Evolutionary conservation across 2,888 invertebrate genomes (phyloP), one percentile per base, ranked within the genome.

Genomic region (Stenotaenia linearis): DNA sequence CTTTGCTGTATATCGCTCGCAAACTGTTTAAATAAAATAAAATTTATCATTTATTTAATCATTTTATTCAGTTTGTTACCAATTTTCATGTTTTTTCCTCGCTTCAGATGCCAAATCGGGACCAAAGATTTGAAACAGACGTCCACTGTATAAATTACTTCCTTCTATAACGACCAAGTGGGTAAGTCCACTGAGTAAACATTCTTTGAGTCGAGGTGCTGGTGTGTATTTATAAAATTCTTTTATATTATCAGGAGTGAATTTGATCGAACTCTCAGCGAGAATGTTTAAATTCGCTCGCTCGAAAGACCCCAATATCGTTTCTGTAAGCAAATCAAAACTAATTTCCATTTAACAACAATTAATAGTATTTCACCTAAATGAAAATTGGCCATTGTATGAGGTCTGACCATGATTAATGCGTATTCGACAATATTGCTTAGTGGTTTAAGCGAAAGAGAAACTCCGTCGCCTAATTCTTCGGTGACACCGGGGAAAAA

Each of bases 401-500:
- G 21, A n/a, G 77, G 77, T 40, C 77, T 18, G 30, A 77, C 21
- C 12, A 77, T 23, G 1, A 77, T 10, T 9, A 77, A n/a, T 21
- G 37, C 35, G 37, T 77, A 77, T 18, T 77, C 37, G 12, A 77
- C 21, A 9, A 77, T n/a, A 9, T 35, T 21, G 18, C 12, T 7
- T 18, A 37, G 18, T 1, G 21, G 35, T 21, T 77, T 35, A 6
- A 9, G 40, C 25, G 15, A 6, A 2, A 28, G 23, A 23, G 10
- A 37, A 6, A 15, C 12, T 1, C 5, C 37, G 10, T 25, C 23
- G 1, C 1, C 69, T 69, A 77, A 9, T 40, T 77, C 37, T 18
- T 77, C 77, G 6, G 37, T 37, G 9, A 79, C 6, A 10, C 35
- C 35, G 1, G 75, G 79, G 18, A 79, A 75, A 23, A 79, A 75